Conservation (phyloP, 2,797 vertebrate genomes). For the Macropus fuliginosus region DNA sequence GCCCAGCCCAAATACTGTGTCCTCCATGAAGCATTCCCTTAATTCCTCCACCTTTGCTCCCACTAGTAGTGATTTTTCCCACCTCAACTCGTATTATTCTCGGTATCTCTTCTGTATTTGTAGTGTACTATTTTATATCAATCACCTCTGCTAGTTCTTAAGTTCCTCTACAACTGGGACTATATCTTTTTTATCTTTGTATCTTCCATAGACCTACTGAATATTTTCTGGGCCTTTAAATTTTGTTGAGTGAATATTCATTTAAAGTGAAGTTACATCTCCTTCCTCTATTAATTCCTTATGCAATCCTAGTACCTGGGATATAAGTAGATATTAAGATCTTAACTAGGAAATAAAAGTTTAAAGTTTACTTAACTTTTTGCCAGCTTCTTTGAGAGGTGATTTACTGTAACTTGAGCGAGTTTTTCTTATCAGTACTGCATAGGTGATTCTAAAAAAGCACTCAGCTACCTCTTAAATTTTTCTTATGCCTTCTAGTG, state of each 20-base stretch:
- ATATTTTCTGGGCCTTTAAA: neutral
- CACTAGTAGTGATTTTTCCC: neutral
- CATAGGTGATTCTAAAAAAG: constrained; percentile 50
- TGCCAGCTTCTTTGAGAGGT: constrained; percentile 26
- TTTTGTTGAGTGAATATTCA: neutral
- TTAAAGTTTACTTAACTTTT: constrained; percentile 58
- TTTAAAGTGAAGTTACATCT: constrained; percentile 19
- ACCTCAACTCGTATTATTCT: neutral
- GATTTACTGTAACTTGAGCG: constrained; percentile 42
- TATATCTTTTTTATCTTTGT: neutral
- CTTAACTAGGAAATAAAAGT: constrained; percentile 66
- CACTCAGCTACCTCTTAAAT: constrained; percentile 24
- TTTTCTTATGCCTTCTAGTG: constrained; percentile 45
- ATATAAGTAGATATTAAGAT: constrained; percentile 56
- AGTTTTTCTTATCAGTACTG: constrained; percentile 23
- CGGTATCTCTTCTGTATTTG: neutral
- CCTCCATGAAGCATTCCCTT: neutral
- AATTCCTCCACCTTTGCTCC: neutral
- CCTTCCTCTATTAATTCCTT: constrained; percentile 50
- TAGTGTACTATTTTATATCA: neutral
- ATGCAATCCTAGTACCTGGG: constrained; percentile 53
- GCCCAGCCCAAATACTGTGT: neutral
- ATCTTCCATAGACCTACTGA: neutral
- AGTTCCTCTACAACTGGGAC: neutral
- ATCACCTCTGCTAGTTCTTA: neutral